Conservation (phyloP, 2,797 vertebrate species). For the Spondyliosoma cantharus region DNA sequence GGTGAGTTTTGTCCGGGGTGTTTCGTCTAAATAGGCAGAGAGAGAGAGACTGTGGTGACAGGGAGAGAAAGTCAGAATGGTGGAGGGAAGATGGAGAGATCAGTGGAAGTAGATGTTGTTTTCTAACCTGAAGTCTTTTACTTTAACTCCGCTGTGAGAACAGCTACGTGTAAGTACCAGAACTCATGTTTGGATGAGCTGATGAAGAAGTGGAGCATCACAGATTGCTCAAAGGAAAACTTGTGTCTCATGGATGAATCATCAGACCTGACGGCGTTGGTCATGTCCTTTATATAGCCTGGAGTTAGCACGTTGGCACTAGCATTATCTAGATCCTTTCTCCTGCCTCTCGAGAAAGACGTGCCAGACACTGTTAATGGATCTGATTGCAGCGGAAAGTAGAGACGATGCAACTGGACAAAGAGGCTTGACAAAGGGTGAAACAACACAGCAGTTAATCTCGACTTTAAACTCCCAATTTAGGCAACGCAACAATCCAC, state of each 20-base stretch:
- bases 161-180: too few relatives aligned
- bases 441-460: not conserved
- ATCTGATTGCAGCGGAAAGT: not conserved
- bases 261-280: not conserved
- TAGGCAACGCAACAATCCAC: not conserved
- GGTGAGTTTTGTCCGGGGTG: constrained; percentile 39
- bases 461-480: not conserved
- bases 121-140: not conserved
- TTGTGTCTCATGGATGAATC: not conserved
- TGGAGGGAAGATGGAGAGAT: not conserved
- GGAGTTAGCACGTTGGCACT: not conserved
- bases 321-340: not conserved
- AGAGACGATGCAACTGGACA: not conserved
- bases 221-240: not conserved
- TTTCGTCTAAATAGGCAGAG: constrained; percentile 25
- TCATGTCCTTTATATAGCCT: not conserved
- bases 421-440: not conserved
- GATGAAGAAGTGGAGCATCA: not conserved
- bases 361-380: not conserved
- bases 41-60: constrained; percentile 12
- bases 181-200: not conserved
- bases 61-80: not conserved
- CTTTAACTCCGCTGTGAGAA: not conserved
- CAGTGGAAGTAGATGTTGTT: not conserved
- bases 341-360: not conserved